Conservation (phyloP, 2,888 invertebrate species). For the Diabrotica balteata region DNA sequence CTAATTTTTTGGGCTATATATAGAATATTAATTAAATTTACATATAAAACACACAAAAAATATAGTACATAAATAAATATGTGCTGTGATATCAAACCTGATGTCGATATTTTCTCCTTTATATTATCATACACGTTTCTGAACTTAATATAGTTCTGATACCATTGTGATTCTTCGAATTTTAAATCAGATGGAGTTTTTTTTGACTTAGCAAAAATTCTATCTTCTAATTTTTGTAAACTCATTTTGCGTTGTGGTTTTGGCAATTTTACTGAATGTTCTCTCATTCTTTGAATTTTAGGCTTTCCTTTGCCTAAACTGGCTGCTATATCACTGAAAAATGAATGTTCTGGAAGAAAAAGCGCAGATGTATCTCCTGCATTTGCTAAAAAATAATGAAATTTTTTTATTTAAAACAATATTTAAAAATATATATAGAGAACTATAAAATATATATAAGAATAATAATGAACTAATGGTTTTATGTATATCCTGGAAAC, state of each 20-base stretch:
- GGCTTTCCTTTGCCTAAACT: constrained; percentile 46
- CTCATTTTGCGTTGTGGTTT: constrained; percentile 14
- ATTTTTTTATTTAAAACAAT: too few relatives aligned
- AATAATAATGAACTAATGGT: too few relatives aligned
- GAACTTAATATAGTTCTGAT: constrained; percentile 42
- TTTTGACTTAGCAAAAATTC: constrained; percentile 48
- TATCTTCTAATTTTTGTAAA: constrained; percentile 42
- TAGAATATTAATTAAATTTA: too few relatives aligned
- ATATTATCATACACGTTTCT: constrained; percentile 40
- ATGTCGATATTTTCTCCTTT: constrained; percentile 36
- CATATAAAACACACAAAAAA: too few relatives aligned
- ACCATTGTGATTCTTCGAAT: constrained; percentile 46
- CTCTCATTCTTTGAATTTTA: constrained; percentile 21
- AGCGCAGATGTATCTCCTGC: constrained; percentile 44
- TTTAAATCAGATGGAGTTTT: constrained; percentile 40
- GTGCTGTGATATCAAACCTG: neutral
- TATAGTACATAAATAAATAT: too few relatives aligned
- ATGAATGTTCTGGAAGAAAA: constrained; percentile 51
- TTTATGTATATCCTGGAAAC: too few relatives aligned
- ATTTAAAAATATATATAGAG: too few relatives aligned
- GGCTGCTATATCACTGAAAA: constrained; percentile 46
- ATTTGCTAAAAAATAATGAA: constrained; percentile 32
- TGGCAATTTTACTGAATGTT: constrained; percentile 7
- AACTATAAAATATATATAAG: too few relatives aligned
- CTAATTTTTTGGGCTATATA: too few relatives aligned